Conservation (phyloP, 2,888 invertebrate species). For the Chironomus riparius region DNA sequence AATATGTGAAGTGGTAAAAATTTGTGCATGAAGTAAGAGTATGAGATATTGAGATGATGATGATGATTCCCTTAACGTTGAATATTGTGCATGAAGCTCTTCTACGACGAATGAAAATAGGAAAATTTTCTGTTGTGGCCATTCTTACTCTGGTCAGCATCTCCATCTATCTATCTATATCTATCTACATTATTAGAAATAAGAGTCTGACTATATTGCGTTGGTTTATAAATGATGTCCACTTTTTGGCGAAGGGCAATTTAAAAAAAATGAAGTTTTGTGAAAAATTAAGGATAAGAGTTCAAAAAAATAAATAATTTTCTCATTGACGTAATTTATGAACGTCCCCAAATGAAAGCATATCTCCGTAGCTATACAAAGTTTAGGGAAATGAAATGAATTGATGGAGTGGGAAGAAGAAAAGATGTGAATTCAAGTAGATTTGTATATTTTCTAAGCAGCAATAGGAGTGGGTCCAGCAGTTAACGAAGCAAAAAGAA, state of each 20-base stretch:
- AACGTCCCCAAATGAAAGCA: too few species aligned
- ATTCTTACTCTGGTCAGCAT: not conserved
- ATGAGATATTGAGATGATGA: not conserved
- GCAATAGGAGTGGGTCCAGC: not conserved
- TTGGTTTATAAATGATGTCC: too few species aligned
- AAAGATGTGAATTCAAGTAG: too few species aligned
- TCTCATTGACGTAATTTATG: too few species aligned
- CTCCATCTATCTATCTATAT: not conserved
- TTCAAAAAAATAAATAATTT: too few species aligned
- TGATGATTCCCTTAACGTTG: not conserved
- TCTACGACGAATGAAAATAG: conserved; percentile 13
- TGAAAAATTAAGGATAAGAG: too few species aligned
- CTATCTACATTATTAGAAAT: not conserved
- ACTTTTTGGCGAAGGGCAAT: too few species aligned
- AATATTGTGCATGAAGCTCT: not conserved
- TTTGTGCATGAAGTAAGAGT: not conserved
- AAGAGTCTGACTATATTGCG: not conserved
- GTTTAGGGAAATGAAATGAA: too few species aligned
- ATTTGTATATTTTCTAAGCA: not conserved
- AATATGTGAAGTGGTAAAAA: not conserved
- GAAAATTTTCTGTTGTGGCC: conserved; percentile 18
- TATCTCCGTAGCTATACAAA: too few species aligned
- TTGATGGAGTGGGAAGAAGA: too few species aligned
- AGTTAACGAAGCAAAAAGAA: not conserved
- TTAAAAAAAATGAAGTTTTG: too few species aligned